Conservation (phyloP, 2,888 invertebrate species). For the Linhomoeus sp. region DNA sequence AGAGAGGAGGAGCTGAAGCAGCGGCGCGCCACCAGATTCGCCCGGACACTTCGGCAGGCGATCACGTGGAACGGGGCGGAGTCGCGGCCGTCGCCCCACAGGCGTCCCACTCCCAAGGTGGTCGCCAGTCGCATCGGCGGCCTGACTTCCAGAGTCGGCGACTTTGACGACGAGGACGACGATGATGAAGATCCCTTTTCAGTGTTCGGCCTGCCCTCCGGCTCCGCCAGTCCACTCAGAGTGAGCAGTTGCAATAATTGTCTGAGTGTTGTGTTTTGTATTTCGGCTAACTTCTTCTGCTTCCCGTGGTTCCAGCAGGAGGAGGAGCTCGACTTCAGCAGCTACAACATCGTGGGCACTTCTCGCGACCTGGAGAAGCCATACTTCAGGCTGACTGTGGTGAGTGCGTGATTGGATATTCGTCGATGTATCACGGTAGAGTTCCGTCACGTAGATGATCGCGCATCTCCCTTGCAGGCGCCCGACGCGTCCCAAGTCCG, state of each 20-base stretch:
- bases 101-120: background rate
- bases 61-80: no score
- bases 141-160: conserved; percentile 60
- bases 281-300: conserved; percentile 20
- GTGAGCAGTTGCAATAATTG: no score
- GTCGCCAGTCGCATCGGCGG: conserved; percentile 39
- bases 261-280: conserved; percentile 1
- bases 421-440: background rate
- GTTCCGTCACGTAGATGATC: background rate
- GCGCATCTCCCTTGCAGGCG: conserved; percentile 42
- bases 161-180: no score
- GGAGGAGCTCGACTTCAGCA: conserved; percentile 27
- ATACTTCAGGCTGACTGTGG: conserved; percentile 70
- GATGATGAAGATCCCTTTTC: background rate
- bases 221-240: no score
- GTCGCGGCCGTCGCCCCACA: no score
- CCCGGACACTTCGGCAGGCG: no score
- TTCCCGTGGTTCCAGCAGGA: no score
- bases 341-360: conserved; percentile 77
- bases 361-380: conserved; percentile 84
- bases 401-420: conserved; percentile 21
- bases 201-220: no score
- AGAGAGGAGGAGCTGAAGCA: background rate
- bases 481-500: conserved; percentile 66
- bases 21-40: background rate